A percentile compares a stretch with the other conserved stretches of the same genome.
Conservation (phyloP, 2,797 vertebrate genomes). For the Syngnathus rostellatus region DNA sequence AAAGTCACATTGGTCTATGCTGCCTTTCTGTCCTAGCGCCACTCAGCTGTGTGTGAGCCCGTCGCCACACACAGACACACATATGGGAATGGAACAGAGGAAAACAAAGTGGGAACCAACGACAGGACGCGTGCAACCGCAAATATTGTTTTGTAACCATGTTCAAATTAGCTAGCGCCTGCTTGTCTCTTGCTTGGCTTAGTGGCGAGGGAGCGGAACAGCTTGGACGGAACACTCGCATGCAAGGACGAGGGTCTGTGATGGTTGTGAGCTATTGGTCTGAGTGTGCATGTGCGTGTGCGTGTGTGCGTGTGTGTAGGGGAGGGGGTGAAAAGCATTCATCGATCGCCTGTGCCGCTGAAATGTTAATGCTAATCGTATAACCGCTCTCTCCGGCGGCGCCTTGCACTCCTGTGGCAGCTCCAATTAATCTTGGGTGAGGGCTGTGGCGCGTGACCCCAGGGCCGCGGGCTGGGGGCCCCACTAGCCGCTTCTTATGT, state of each 20-base stretch:
- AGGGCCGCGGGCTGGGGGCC: slow-evolving; percentile 75
- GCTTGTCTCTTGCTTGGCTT: slow-evolving; percentile 67
- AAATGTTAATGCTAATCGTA: slow-evolving; percentile 96
- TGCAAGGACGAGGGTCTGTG: slow-evolving; percentile 32
- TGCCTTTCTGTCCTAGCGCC: slow-evolving; percentile 19
- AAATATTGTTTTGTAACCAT: slow-evolving; percentile 64
- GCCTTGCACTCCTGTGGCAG: slow-evolving; percentile 86
- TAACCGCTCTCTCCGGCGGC: slow-evolving; percentile 83
- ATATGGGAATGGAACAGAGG: slow-evolving; percentile 43
- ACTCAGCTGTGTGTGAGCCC: slow-evolving; percentile 33
- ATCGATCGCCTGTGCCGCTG: slow-evolving; percentile 83
- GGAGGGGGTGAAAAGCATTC: slow-evolving; percentile 52
- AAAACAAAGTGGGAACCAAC: slow-evolving; percentile 56
- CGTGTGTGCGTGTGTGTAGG: slow-evolving; percentile 6
- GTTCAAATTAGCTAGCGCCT: slow-evolving; percentile 68
- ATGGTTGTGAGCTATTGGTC: slow-evolving; percentile 14
- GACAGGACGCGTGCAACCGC: slow-evolving; percentile 47
- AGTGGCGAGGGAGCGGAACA: slow-evolving; percentile 29
- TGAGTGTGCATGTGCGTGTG: background rate
- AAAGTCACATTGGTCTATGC: slow-evolving; percentile 18
- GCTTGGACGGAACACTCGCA: slow-evolving; percentile 14
- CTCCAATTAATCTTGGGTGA: slow-evolving; percentile 96
- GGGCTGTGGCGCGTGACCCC: slow-evolving; percentile 82
- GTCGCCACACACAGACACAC: slow-evolving; percentile 41
- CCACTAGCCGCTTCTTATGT: slow-evolving; percentile 91